phyloP scores from a whole-genome alignment of 2,888 invertebrate species.

The Drosophila rellima region DNA sequence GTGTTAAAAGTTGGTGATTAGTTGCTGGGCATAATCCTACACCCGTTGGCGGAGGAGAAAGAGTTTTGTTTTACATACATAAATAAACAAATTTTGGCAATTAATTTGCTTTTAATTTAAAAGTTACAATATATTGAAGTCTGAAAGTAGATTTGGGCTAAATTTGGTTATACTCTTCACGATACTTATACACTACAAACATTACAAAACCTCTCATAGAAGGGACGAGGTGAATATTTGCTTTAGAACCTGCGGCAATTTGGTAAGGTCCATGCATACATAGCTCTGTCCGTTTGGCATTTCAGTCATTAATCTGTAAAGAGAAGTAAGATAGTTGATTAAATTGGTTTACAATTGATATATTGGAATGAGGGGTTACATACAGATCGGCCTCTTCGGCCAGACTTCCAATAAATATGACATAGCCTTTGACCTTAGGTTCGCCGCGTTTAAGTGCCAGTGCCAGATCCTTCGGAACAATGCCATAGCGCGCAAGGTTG shows the following conservation, averaged over 20 bases:
- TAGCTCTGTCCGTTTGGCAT: conserved; percentile 96
- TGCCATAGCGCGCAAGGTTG: conserved; percentile 95
- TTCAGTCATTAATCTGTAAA: conserved; percentile 90
- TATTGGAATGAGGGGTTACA: conserved; percentile 76
- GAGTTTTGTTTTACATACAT: too few species aligned
- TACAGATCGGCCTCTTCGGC: conserved; percentile 96
- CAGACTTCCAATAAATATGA: conserved; percentile 97
- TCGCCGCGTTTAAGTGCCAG: conserved; percentile 89
- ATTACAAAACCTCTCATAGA: conserved; percentile 67
- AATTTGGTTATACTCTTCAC: background rate
- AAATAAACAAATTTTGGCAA: background rate
- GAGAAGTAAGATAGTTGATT: background rate
- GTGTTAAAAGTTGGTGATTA: too few species aligned
- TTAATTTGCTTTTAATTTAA: background rate
- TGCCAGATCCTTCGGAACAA: conserved; percentile 90
- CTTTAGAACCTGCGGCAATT: conserved; percentile 96
- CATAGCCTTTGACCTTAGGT: conserved; percentile 94
- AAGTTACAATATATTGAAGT: background rate
- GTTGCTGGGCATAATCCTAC: too few species aligned
- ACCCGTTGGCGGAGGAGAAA: too few species aligned
- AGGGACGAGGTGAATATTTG: conserved; percentile 97
- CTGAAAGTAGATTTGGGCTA: background rate
- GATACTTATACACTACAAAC: background rate
- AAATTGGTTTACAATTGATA: background rate
- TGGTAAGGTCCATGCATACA: conserved; percentile 95